These are phyloP conservation scores for Xestia xanthographa DNA, from an alignment of 2,888 invertebrate genomes.

Conservation along the genomic window DNA sequence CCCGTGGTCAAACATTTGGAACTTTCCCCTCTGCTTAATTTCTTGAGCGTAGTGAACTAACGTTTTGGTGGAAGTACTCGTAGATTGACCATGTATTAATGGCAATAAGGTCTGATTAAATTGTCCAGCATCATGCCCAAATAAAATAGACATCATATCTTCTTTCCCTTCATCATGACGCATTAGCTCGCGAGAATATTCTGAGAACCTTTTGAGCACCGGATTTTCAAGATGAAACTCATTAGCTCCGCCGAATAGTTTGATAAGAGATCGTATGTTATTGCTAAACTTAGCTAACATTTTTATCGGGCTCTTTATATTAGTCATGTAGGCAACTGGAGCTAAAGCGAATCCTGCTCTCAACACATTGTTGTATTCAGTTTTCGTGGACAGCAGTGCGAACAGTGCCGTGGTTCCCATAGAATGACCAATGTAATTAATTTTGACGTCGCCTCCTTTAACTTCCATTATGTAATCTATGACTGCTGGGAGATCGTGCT, in stretches of 20 bases:
- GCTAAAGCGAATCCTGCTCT: constrained; percentile 93
- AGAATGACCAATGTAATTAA: constrained; percentile 96
- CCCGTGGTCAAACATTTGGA: constrained; percentile 94
- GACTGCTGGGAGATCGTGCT: constrained; percentile 96
- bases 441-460: constrained; percentile 84
- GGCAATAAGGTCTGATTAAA: constrained; percentile 93
- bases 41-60: constrained; percentile 93
- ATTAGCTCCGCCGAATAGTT: constrained; percentile 91
- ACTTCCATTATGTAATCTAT: constrained; percentile 92
- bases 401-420: constrained; percentile 96
- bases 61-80: constrained; percentile 94
- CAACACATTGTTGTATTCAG: constrained; percentile 92
- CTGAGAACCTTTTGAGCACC: constrained; percentile 91
- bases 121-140: constrained; percentile 93
- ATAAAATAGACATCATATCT: constrained; percentile 93
- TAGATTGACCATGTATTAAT: constrained; percentile 92
- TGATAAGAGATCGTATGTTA: constrained; percentile 91
- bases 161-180: constrained; percentile 90
- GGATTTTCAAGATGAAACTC: constrained; percentile 93
- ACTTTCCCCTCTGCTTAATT: constrained; percentile 89
- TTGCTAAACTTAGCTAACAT: constrained; percentile 92
- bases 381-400: constrained; percentile 92
- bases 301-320: constrained; percentile 92
- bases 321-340: constrained; percentile 92
- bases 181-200: constrained; percentile 90